A percentile compares a stretch with the other conserved stretches of the same genome.
Evolutionary conservation across 2,113 vertebrate genomes (phyloP).

Genomic region (Rhynchomys soricoides): DNA sequence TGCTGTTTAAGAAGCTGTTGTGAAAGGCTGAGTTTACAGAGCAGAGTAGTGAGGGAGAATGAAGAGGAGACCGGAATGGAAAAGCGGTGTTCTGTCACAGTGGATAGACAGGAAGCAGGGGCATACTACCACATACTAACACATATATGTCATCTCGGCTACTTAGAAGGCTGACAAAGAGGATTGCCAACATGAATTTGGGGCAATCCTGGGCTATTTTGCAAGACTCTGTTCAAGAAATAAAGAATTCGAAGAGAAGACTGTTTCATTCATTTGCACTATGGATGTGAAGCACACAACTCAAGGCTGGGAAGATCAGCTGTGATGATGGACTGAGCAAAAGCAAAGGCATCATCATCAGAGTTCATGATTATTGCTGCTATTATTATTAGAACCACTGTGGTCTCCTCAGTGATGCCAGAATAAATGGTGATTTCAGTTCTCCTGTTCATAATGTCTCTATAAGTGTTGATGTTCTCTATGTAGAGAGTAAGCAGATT

Average conservation of each 20-base stretch:
- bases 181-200: too few relatives aligned
- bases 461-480: background rate
- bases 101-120: background rate
- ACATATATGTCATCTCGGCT: background rate
- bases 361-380: background rate
- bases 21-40: fast-evolving
- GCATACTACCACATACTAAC: too few relatives aligned
- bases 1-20: background rate
- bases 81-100: background rate
- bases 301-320: background rate
- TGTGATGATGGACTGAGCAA: background rate
- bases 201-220: background rate
- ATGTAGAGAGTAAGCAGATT: background rate
- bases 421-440: background rate
- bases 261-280: background rate
- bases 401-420: background rate
- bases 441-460: background rate
- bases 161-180: background rate
- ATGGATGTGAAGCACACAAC: background rate
- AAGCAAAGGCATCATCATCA: background rate
- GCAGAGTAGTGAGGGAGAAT: background rate
- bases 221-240: background rate
- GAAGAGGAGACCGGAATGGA: background rate
- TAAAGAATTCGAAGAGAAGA: background rate
- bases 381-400: background rate